Evolutionary conservation across 2,888 invertebrate genomes (phyloP).

Genomic region (Leptinotarsa peninsularis): DNA sequence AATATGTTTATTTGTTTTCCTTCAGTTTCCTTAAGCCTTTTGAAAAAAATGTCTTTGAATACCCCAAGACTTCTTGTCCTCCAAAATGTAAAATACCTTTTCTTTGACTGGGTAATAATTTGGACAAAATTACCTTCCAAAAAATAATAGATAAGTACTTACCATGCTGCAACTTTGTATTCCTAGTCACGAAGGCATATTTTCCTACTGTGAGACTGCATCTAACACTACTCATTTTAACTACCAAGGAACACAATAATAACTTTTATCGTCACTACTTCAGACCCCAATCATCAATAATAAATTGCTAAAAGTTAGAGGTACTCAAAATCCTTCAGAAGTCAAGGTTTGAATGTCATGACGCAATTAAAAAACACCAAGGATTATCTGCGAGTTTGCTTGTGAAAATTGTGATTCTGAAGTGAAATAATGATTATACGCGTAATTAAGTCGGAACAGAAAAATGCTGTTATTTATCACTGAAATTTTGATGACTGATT

Average conservation of each 20-base stretch:
- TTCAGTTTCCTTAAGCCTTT: no score
- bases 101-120: no score
- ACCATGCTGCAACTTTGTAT: conserved; percentile 63
- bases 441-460: conserved; percentile 10
- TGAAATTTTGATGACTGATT: conserved; percentile 50
- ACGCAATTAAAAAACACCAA: conserved; percentile 55
- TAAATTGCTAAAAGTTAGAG: conserved; percentile 22
- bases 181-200: conserved; percentile 61
- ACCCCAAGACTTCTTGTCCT: no score
- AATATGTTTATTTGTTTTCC: no score
- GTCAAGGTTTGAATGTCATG: conserved; percentile 61
- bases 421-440: background rate
- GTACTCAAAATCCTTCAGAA: conserved; percentile 54
- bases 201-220: conserved; percentile 65
- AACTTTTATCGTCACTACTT: conserved; percentile 16
- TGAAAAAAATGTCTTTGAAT: no score
- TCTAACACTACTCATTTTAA: conserved; percentile 58
- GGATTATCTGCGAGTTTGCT: conserved; percentile 13
- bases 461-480: conserved; percentile 40
- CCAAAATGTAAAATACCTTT: no score
- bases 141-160: conserved; percentile 45
- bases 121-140: no score
- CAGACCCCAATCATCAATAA: conserved; percentile 1
- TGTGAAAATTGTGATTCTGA: background rate
- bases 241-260: background rate